A percentile compares a stretch with the other conserved stretches of the same genome.
phyloP scores from a whole-genome alignment of 2,888 invertebrate species.

The Herminia tarsipennalis region DNA sequence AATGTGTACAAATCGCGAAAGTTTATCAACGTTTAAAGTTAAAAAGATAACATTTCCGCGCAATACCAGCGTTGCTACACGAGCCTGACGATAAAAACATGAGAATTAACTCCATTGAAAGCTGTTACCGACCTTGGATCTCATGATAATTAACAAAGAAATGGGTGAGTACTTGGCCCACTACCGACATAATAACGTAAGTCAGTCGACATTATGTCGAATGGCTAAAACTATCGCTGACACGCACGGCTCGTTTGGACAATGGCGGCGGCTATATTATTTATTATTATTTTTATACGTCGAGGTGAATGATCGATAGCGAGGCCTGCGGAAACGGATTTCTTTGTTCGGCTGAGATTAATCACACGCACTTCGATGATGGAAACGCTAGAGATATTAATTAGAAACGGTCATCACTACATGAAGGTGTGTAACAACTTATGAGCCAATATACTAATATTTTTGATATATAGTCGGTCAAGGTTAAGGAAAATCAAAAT shows the following conservation, averaged over 20 bases:
- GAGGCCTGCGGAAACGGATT: constrained; percentile 74
- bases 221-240: constrained; percentile 67
- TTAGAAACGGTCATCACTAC: constrained; percentile 60
- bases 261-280: constrained; percentile 75
- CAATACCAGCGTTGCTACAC: too few relatives aligned
- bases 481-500: too few relatives aligned
- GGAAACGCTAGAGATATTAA: constrained; percentile 73
- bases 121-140: constrained; percentile 43
- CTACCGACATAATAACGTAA: constrained; percentile 44
- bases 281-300: constrained; percentile 84
- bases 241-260: constrained; percentile 76
- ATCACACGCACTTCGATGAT: constrained; percentile 75
- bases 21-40: too few relatives aligned
- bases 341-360: constrained; percentile 81
- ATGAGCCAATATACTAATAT: not conserved
- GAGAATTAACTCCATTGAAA: constrained; percentile 28
- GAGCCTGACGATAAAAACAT: constrained; percentile 39
- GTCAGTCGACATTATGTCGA: constrained; percentile 51
- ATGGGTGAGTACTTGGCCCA: constrained; percentile 33
- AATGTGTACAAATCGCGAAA: too few relatives aligned
- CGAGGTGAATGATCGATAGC: constrained; percentile 80
- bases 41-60: not conserved
- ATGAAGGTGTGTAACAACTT: constrained; percentile 17
- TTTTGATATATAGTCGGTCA: not conserved
- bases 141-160: constrained; percentile 44